Conservation (phyloP, 2,113 vertebrate genomes). For the Astur gentilis region DNA sequence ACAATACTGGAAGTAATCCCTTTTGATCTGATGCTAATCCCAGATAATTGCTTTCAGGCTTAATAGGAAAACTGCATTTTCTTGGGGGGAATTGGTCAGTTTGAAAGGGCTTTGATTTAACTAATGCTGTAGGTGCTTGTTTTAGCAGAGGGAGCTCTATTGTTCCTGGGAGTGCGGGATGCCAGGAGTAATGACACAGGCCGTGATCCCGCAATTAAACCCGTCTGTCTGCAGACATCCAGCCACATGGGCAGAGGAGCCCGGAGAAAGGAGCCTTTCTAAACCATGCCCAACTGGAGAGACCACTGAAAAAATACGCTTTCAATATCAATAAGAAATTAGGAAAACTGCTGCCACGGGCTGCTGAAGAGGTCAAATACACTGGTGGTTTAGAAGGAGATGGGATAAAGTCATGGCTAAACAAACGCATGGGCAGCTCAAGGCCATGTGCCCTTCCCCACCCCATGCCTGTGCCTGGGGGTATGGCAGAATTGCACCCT, state of each 20-base stretch:
- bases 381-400: not conserved
- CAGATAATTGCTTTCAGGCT: constrained; percentile 74
- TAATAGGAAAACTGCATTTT: constrained; percentile 67
- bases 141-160: constrained; percentile 4
- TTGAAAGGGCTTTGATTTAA: constrained; percentile 4
- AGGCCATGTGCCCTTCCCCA: not conserved
- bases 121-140: not conserved
- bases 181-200: not conserved
- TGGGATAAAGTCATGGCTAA: not conserved
- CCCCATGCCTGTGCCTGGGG: not conserved
- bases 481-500: not conserved
- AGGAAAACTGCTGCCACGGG: not conserved
- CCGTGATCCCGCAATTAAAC: not conserved
- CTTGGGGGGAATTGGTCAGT: not conserved
- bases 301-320: accelerated
- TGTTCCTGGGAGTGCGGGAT: not conserved
- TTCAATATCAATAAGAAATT: accelerated
- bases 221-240: not conserved
- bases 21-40: constrained; percentile 73
- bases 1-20: constrained; percentile 71
- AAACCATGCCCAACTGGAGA: accelerated
- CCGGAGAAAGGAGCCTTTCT: not conserved
- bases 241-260: not conserved
- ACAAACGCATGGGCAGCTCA: accelerated
- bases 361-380: not conserved